Conservation (phyloP, 2,113 vertebrate genomes). For the Pseudorhombus dupliciocellatus region DNA sequence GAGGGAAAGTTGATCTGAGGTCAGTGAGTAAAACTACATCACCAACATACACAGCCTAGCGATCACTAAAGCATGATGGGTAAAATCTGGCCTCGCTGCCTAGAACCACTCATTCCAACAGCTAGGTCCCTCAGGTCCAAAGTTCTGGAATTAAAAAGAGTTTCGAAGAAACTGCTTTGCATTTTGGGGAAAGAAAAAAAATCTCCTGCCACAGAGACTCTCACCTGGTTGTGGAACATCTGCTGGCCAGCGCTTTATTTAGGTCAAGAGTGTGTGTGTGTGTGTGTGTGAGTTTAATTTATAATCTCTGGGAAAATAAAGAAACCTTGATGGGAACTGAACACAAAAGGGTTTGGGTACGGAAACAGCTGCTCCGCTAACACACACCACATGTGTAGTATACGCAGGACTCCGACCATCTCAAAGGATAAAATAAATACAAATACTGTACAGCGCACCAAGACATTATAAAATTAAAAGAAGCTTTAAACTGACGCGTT, state of each 20-base stretch:
- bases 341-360: too few species aligned
- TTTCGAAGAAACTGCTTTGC: constrained; percentile 7
- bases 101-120: background rate
- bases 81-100: background rate
- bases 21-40: background rate
- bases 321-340: too few species aligned
- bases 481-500: too few species aligned
- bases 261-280: constrained; percentile 20
- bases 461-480: too few species aligned
- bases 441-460: too few species aligned
- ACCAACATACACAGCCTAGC: background rate
- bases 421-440: too few species aligned
- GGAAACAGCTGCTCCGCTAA: too few species aligned
- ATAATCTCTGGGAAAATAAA: too few species aligned
- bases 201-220: background rate
- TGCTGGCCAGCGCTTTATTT: constrained; percentile 29
- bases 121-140: background rate
- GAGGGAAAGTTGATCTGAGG: constrained; percentile 3
- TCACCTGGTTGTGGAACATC: constrained; percentile 23
- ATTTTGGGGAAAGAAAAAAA: background rate
- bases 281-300: background rate
- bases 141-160: background rate
- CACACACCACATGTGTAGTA: too few species aligned
- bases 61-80: background rate
- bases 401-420: too few species aligned